Evolutionary conservation across 2,888 invertebrate genomes (phyloP), one percentile per base, ranked within the genome.

Genomic region (Phasia obesa): DNA sequence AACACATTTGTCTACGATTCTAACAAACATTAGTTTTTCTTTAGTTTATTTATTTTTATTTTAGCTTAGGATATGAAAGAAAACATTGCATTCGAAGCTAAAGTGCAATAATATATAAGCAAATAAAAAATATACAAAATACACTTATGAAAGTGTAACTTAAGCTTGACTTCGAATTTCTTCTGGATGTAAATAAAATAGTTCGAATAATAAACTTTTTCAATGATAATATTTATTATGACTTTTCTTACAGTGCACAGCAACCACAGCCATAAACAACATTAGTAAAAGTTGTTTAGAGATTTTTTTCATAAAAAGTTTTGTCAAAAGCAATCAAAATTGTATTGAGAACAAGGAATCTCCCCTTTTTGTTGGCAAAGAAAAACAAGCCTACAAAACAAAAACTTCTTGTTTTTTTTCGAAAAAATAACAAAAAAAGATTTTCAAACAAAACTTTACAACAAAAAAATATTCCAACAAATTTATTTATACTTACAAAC

Each of bases 291-390:
- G 69, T 78, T 77, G 69, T 82, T 77, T 64, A 31, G 47, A 31
- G 47, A 67, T 65, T 25, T 64, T 60, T 55, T 27, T 17, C 31
- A 17, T 27, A 71, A 82, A 71, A 82, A 71, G 57, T 77, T 78
- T 82, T 82, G 73, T 82, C 77, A 78, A 78, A 75, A 78, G 78
- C 82, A 83, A 78, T 83, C 82, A 75, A 78, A 55, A 71, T 31
- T 57, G 57, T 71, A 65, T 64, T 65, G 57, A 73, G 31, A 42
- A 73, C 42, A 60, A 19, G 59, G 64, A 64, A 71, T 75, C 75
- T 83, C 65, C 62, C 70, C 75, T 44, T 75, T 78, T 81, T 74
- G 15, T 67, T 65, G 31, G 25, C 17, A 55, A 73, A 70, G 51
- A 65, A 69, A 78, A 71, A 64, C 57, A 75, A 75, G 83, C 79